Evolutionary conservation across 1,140 invertebrate species (phyloP).

Genomic region (Neodiprion virginianus): DNA sequence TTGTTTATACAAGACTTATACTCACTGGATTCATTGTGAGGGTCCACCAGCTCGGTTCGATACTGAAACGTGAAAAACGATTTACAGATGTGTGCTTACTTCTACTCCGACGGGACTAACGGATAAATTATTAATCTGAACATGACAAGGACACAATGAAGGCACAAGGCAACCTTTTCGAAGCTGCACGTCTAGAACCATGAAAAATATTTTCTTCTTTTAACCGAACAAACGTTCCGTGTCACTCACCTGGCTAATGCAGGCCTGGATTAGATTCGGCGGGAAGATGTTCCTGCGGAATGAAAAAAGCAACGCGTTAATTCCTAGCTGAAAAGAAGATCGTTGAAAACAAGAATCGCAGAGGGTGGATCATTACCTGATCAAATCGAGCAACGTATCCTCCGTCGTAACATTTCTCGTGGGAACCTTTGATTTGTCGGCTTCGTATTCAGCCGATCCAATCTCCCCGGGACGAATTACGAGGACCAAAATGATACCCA

Average conservation of each 20-base stretch:
- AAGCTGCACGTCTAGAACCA: not conserved
- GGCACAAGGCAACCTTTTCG: not conserved
- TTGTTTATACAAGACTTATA: not conserved
- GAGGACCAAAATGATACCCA: conserved; percentile 87
- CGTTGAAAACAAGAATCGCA: too few species aligned
- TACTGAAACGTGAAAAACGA: conserved; percentile 48
- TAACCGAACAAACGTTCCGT: not conserved
- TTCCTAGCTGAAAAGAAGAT: conserved; percentile 12
- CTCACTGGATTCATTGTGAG: conserved; percentile 44
- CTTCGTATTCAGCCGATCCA: conserved; percentile 17
- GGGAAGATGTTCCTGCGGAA: conserved; percentile 89
- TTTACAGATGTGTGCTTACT: conserved; percentile 10
- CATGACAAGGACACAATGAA: conserved; percentile 12
- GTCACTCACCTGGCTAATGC: conserved; percentile 70
- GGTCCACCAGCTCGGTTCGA: conserved; percentile 61
- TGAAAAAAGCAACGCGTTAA: conserved; percentile 16
- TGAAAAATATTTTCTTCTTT: conserved; percentile 11
- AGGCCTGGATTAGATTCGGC: conserved; percentile 87
- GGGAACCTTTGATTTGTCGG: conserved; percentile 48
- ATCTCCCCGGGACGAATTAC: conserved; percentile 81
- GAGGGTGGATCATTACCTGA: conserved; percentile 72
- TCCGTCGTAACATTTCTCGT: conserved; percentile 78
- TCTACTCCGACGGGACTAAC: not conserved
- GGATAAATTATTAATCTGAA: conserved; percentile 9
- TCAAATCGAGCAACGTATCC: conserved; percentile 92